These are phyloP conservation scores for Zoanthus solanderi DNA, from an alignment of 92 coral and sea anemone species.

Conservation along the genomic window DNA sequence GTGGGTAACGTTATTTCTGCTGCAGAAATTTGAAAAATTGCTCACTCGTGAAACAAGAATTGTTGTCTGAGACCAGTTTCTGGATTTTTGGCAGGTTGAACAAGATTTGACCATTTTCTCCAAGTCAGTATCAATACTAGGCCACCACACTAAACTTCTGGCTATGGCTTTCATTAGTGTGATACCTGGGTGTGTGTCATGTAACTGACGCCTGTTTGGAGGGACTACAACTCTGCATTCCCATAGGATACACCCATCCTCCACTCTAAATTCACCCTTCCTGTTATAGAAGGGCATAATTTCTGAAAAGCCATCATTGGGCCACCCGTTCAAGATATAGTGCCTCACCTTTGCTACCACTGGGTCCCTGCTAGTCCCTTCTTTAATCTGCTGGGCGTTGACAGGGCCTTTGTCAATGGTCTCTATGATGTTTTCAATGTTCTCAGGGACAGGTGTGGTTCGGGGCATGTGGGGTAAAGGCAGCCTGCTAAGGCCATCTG, in stretches of 20 bases:
- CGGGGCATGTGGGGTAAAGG: no score
- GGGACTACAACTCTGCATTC: constrained; percentile 6
- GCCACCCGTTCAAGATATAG: constrained; percentile 7
- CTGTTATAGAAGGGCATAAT: neutral
- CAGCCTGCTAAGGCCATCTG: no score
- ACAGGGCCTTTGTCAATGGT: neutral
- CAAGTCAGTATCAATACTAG: neutral
- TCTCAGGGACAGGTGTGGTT: no score
- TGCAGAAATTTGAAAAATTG: neutral
- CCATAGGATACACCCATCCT: constrained; percentile 21
- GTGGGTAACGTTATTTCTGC: neutral
- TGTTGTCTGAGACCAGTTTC: neutral
- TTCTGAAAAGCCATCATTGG: constrained; percentile 6
- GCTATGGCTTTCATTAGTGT: constrained; percentile 14
- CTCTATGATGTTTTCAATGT: constrained; percentile 4
- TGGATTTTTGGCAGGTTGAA: neutral
- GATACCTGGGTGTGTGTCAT: constrained; percentile 13
- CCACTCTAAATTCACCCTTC: neutral
- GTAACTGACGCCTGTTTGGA: neutral
- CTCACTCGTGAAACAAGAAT: neutral
- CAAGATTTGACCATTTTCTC: neutral
- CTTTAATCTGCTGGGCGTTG: neutral
- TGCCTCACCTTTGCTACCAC: constrained; percentile 15
- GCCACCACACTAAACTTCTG: constrained; percentile 22
- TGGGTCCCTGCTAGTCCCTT: constrained; percentile 22